Percentiles rank a stretch among this genome's conserved stretches.
Evolutionary conservation across 2,113 vertebrate species (phyloP).

Genomic region (Nerophis ophidion): DNA sequence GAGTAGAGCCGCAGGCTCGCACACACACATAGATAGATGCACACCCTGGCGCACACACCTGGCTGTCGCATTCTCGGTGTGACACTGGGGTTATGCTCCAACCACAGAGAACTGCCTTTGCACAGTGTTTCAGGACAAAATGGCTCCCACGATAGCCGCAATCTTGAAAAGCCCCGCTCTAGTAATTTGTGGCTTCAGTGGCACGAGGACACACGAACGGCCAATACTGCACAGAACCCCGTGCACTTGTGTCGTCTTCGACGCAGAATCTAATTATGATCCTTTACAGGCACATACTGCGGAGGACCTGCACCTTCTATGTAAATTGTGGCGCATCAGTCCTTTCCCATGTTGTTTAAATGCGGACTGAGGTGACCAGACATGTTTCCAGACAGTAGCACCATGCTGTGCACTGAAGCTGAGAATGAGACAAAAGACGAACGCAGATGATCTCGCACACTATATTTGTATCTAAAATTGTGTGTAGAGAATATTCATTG

Average conservation of each 20-base stretch:
- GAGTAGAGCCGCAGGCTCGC: constrained; percentile 53
- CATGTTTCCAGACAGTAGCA: constrained; percentile 25
- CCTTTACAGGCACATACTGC: constrained; percentile 26
- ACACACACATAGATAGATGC: constrained; percentile 12
- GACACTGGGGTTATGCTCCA: constrained; percentile 32
- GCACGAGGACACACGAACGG: constrained; percentile 10
- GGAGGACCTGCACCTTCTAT: background rate
- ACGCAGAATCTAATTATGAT: constrained; percentile 21
- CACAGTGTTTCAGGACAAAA: constrained; percentile 35
- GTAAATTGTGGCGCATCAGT: constrained; percentile 5
- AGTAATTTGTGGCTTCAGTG: background rate
- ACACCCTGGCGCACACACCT: constrained; percentile 41
- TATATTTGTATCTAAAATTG: background rate
- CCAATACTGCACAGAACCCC: constrained; percentile 4
- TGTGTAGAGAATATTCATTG: constrained; percentile 36
- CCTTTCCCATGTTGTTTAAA: constrained; percentile 33
- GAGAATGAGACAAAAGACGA: constrained; percentile 35
- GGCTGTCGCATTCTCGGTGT: constrained; percentile 44
- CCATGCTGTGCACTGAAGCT: constrained; percentile 18
- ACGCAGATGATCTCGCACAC: constrained; percentile 16
- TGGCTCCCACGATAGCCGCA: constrained; percentile 16
- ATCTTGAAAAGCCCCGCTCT: constrained; percentile 11
- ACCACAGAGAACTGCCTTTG: constrained; percentile 18
- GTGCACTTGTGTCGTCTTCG: constrained; percentile 16
- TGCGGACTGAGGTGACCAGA: constrained; percentile 42